Percentiles rank a stretch among this genome's conserved stretches.
Conservation (phyloP, 2,797 vertebrate species). For the Sciaenops ocellatus region DNA sequence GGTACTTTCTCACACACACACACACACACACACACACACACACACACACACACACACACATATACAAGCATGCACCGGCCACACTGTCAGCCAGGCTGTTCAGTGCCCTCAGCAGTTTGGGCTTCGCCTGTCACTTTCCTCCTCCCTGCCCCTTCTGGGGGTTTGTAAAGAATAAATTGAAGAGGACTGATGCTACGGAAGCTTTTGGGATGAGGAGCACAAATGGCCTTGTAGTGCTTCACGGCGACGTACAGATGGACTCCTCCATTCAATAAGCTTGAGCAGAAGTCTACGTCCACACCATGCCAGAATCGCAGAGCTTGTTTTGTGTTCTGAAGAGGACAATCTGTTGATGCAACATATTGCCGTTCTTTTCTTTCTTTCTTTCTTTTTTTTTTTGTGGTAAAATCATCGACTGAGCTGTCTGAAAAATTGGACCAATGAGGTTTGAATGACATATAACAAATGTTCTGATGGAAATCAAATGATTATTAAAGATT, state of each 20-base stretch:
- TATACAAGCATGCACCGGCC: slow-evolving; percentile 59
- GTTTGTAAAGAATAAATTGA: slow-evolving; percentile 84
- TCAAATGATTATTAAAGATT: slow-evolving; percentile 21
- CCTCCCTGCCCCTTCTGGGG: slow-evolving; percentile 66
- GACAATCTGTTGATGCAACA: slow-evolving; percentile 78
- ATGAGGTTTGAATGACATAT: slow-evolving; percentile 39
- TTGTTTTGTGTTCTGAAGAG: slow-evolving; percentile 78
- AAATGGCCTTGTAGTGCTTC: slow-evolving; percentile 75
- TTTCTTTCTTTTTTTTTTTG: background rate
- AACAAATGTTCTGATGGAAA: slow-evolving; percentile 45
- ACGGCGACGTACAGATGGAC: slow-evolving; percentile 80
- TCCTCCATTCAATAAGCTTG: slow-evolving; percentile 79
- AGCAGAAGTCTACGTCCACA: slow-evolving; percentile 77
- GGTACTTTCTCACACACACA: slow-evolving; percentile 78
- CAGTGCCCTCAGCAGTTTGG: slow-evolving; percentile 79
- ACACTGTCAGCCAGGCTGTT: slow-evolving; percentile 80
- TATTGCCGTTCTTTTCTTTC: slow-evolving; percentile 60
- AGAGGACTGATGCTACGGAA: slow-evolving; percentile 76
- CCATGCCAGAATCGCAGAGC: slow-evolving; percentile 69
- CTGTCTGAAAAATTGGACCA: slow-evolving; percentile 23
- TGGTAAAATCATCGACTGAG: slow-evolving; percentile 35
- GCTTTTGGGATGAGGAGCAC: slow-evolving; percentile 77
- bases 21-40: slow-evolving; percentile 47
- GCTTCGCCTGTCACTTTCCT: slow-evolving; percentile 74
- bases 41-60: slow-evolving; percentile 40